Conservation (phyloP, 1,140 invertebrate species). For the Aleiodes sp. region DNA sequence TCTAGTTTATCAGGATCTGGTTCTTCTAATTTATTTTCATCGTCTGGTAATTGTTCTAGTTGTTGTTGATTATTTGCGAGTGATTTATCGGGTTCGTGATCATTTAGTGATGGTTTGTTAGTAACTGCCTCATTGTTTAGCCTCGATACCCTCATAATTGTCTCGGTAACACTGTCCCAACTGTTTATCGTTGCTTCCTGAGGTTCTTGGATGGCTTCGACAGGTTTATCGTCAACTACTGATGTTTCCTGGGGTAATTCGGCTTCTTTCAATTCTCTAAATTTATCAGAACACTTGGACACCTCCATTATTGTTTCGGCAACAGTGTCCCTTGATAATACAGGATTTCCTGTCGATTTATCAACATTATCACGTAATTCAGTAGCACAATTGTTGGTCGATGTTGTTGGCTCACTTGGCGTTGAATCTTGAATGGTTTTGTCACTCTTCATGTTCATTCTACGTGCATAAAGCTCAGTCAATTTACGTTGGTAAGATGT, state of each 20-base stretch:
- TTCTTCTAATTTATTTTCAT: neutral
- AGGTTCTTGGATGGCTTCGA: neutral
- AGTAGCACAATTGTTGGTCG: neutral
- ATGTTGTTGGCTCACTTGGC: neutral
- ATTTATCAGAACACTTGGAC: neutral
- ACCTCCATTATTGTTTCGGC: conserved; percentile 20
- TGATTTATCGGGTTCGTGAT: too few species aligned
- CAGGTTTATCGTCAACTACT: neutral
- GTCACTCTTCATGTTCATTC: neutral
- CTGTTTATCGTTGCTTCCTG: conserved; percentile 6
- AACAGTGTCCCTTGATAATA: conserved; percentile 12
- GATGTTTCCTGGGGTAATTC: neutral
- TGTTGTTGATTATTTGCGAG: neutral
- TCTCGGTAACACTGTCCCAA: conserved; percentile 50
- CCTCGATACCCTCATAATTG: conserved; percentile 53
- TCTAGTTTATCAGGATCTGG: neutral
- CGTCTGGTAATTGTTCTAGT: neutral
- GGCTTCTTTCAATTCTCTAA: neutral
- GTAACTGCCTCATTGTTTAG: conserved; percentile 36
- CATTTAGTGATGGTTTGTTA: neutral
- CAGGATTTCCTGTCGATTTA: neutral
- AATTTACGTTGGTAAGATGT: conserved; percentile 38
- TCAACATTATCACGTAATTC: neutral
- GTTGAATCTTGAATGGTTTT: neutral
- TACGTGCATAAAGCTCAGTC: conserved; percentile 26